These are phyloP conservation scores for Danio rerio DNA, from an alignment of 2,113 vertebrate species.

Conservation along the genomic window GRCz12tu NC_133180.1:71129501-71130000, in stretches of 20 bases:
- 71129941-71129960: conserved; percentile 87
- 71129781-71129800: conserved; percentile 89
- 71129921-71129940: conserved; percentile 89
- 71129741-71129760: conserved; percentile 92
- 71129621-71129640: conserved; percentile 88
- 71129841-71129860: conserved; percentile 11
- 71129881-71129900: no score
- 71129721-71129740: conserved; percentile 21
- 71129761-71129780: conserved; percentile 88
- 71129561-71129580: neutral
- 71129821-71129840: neutral
- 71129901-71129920: neutral
- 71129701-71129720: neutral
- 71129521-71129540: neutral
- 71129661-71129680: conserved; percentile 45
- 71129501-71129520: conserved; percentile 76
- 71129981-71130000: conserved; percentile 78
- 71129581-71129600: conserved; percentile 65
- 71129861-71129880: conserved; percentile 47
- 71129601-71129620: conserved; percentile 89
- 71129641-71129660: conserved; percentile 86
- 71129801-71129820: conserved; percentile 82
- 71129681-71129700: conserved; percentile 42
- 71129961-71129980: conserved; percentile 83
- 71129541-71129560: neutral